Base-by-base conservation (phyloP, 2,113 vertebrate species). In the Zeus faber region DNA sequence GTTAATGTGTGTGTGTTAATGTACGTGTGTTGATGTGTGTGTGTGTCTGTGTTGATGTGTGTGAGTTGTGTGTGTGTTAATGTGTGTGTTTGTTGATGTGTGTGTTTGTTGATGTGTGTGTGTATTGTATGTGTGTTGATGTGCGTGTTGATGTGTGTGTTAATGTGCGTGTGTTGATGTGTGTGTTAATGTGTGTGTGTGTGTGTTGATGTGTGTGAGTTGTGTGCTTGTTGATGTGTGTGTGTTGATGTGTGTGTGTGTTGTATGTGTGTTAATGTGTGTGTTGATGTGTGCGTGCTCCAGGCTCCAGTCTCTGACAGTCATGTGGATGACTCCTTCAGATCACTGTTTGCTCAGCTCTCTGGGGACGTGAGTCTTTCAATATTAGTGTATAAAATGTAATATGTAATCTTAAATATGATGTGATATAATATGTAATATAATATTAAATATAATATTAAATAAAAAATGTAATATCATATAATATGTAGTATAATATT, bases 291-390 rank as follows among this genome's bases (percentile, higher is more conserved):
- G 9, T 17, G 8, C 57, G 35, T 88, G 65, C 27, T 29, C 4
- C 27, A 29, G 27, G 27, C 4, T 29, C 4, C 4, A 9, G 4
- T 29, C 27, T 80, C 82, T 0, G 88, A 91, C 48, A 76, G 85
- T 3, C 87, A 93, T 24, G 52, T 96, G 1, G 91, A 93, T 0
- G 86, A 84, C 0, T 85, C 88, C 44, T 92, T 94, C 73, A 82
- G 79, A 60, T 74, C 56, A 16, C 83, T 94, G 89, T 94, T 93
- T 77, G 65, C 62, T n/a, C 74, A 83, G 6, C 85, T 92, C 62
- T 88, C 91, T 21, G 89, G 90, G 14, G 79, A 89, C 79, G 92
- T 92, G 69, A 29, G 85, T 40, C n/a, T n/a, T n/a, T 37, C 3
- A 1, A n/a, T 26, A 20, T 29, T 5, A 29, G n/a, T n/a, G n/a